Conservation (phyloP, 2,888 invertebrate genomes). For the Drosophila siamana region DNA sequence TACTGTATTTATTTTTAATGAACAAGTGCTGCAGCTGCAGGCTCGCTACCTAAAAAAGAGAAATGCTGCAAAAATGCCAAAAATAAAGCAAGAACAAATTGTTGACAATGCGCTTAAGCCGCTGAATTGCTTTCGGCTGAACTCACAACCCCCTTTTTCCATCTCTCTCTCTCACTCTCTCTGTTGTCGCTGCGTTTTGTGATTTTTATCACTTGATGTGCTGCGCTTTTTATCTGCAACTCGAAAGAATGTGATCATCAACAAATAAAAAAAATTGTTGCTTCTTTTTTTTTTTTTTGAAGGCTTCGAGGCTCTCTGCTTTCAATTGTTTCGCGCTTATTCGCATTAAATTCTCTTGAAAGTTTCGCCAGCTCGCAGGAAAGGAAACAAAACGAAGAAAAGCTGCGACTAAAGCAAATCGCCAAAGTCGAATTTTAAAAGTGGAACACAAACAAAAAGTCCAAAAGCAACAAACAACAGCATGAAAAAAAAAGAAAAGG, state of each 20-base stretch:
- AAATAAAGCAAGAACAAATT: slow-evolving; percentile 28
- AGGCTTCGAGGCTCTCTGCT: slow-evolving; percentile 14
- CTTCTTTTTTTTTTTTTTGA: slow-evolving; percentile 7
- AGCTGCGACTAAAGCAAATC: slow-evolving; percentile 27
- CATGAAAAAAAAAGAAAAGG: slow-evolving; percentile 72
- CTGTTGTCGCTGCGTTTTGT: slow-evolving; percentile 55
- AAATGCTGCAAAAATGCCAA: slow-evolving; percentile 10
- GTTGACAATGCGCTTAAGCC: slow-evolving; percentile 50
- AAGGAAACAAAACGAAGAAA: slow-evolving; percentile 22
- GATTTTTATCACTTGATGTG: slow-evolving; percentile 70
- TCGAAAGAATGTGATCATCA: slow-evolving; percentile 22
- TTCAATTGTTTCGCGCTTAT: slow-evolving; percentile 28
- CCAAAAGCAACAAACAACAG: slow-evolving; percentile 49
- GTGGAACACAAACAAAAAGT: slow-evolving; percentile 71
- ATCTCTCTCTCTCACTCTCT: slow-evolving; percentile 19
- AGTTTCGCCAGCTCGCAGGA: slow-evolving; percentile 11
- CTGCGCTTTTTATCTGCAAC: slow-evolving; percentile 47
- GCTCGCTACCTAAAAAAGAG: slow-evolving; percentile 2
- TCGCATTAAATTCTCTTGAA: slow-evolving; percentile 13
- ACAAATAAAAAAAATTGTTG: neutral
- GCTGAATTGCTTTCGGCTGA: slow-evolving; percentile 32
- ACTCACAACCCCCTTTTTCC: slow-evolving; percentile 34
- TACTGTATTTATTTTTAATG: slow-evolving; percentile 4
- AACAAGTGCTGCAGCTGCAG: slow-evolving; percentile 30
- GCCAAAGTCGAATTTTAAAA: slow-evolving; percentile 64